Conservation (phyloP, 2,888 invertebrate species). For the Campaea margaritaria region DNA sequence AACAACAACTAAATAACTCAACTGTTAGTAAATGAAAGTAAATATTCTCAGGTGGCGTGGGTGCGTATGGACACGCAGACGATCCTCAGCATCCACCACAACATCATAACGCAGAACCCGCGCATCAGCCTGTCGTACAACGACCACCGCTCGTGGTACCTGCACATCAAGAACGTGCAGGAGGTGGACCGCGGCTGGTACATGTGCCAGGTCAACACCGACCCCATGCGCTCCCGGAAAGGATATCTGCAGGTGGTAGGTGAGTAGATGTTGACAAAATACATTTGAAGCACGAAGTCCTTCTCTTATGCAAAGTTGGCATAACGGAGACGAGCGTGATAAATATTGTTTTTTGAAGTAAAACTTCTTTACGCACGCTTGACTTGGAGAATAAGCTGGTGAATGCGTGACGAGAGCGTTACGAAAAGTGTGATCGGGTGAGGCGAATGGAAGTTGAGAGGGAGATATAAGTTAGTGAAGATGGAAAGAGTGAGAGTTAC, state of each 20-base stretch:
- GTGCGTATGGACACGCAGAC: conserved; percentile 97
- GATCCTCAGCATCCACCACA: conserved; percentile 95
- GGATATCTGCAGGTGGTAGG: conserved; percentile 96
- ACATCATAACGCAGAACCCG: conserved; percentile 95
- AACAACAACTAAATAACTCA: too few relatives aligned
- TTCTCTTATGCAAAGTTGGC: too few relatives aligned
- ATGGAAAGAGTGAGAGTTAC: too few relatives aligned
- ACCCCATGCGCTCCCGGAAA: conserved; percentile 95
- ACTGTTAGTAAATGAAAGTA: neutral
- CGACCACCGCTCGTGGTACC: conserved; percentile 96
- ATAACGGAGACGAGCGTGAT: too few relatives aligned
- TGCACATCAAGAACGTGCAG: conserved; percentile 94
- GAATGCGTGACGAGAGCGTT: too few relatives aligned
- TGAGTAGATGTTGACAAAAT: conserved; percentile 73
- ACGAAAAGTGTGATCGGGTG: too few relatives aligned
- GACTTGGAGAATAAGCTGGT: too few relatives aligned
- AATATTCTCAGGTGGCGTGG: conserved; percentile 92
- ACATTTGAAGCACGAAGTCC: too few relatives aligned
- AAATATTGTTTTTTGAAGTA: too few relatives aligned
- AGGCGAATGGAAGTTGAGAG: too few relatives aligned
- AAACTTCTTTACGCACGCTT: too few relatives aligned
- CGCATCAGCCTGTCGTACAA: conserved; percentile 94
- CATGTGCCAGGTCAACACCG: conserved; percentile 97
- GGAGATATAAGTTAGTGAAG: too few relatives aligned
- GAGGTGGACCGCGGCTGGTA: conserved; percentile 96